Base-by-base conservation (phyloP, 2,113 vertebrate species). In the Motacilla tschutschensis region DNA sequence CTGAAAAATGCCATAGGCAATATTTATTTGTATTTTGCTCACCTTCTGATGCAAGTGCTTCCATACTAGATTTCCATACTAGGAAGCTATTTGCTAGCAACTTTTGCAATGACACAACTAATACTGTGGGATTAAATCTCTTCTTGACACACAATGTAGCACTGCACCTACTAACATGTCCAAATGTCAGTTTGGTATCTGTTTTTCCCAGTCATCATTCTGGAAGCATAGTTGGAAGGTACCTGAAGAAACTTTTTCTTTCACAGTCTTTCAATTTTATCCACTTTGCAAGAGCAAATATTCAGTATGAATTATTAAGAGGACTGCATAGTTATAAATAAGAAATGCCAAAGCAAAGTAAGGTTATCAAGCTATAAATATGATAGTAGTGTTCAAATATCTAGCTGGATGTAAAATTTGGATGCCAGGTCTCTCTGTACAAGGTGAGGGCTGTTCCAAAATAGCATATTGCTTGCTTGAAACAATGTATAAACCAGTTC, bases 301-400 rank as follows among this genome's bases (percentile, higher is more conserved):
- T 80, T 71, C 17, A 38, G 22, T 46, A 29, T 77, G 59, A 94
- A 94, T 94, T 88, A 94, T 93, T 95, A 83, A 90, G 38, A 36
- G 51, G 54, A 50, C 71, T 84, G 58, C 15, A 74, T 73, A 71
- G 44, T 73, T 77, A 90, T 81, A 92, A 76, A 93, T 92, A 77
- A 91, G 36, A 93, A 92, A 90, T 80, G 55, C 5, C 60, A 66
- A 73, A 92, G 44, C 19, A 78, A 89, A 79, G 38, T 59, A 82
- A 75, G 33, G 33, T 57, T 90, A 92, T 79, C 51, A 65, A 73
- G 60, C 82, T 81, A 75, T 90, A 88, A 92, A 88, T 86, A 91
- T 57, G 60, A 83, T 31, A 93, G 74, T 43, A 91, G 74, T 20
- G 8, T 40, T 84, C 38, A 83, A 91, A 85, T 78, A 81, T 36